Evolutionary conservation across 35 echinoderm and acorn worm genomes (phyloP), one percentile per base, ranked within the genome.

Genomic region (Heliocidaris erythrogramma): DNA sequence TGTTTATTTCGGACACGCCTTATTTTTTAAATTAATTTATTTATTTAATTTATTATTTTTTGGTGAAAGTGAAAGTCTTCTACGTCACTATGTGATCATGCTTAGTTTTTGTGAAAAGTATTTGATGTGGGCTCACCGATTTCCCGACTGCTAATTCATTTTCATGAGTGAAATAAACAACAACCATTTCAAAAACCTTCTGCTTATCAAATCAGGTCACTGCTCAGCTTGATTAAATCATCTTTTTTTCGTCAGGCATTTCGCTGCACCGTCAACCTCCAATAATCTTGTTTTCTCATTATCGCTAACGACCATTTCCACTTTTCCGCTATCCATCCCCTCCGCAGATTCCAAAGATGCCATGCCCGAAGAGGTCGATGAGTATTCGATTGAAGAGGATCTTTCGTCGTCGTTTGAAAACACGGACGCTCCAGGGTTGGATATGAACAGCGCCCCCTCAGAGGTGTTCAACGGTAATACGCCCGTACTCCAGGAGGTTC

Each of bases 311-410:
- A 89, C 47, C 27, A 24, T 89, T 47, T 89, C 87, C 87, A 89
- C 30, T 89, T 89, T 35, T 48, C 29, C 14, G 9, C 87, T 89
- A 12, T 56, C 27, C 48, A 5, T 92, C 16, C 27, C 9, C 91
- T 92, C 91, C 29, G 13, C 50, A 92, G 91, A 92, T 92, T 49
- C 91, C 91, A 92, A 48, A 59, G 30, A 92, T 92, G 50, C 91
- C 91, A 59, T 7, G 9, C 91, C 47, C 1, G 91, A 92, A 13
- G 32, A 56, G 14, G 47, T 4, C 14, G 50, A 49, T 92, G 91
- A 92, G 47, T 92, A 92, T 59, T 92, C 91, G 13, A 50, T 92
- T 49, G 29, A 49, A 10, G 91, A 59, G 29, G 91, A 49, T 30
- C 50, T 50, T 4, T 92, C 91, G 13, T 92, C 91, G 48, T 30